A percentile compares a stretch with the other conserved stretches of the same genome.
Evolutionary conservation across 2,888 invertebrate species (phyloP).

Genomic region (Idaea aversata): DNA sequence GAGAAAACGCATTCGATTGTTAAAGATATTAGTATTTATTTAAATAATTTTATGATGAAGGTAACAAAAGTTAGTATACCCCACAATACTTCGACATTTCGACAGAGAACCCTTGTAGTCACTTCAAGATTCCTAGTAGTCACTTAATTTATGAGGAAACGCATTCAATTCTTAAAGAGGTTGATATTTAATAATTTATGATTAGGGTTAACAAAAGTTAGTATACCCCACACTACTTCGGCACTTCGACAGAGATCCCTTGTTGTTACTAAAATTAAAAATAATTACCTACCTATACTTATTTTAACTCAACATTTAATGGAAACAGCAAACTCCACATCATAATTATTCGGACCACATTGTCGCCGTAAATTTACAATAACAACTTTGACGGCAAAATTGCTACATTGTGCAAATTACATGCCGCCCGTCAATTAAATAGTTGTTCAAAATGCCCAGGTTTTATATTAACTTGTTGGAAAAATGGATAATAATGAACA

Average conservation of each 20-base stretch:
- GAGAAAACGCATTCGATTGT: too few species aligned
- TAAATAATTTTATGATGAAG: conserved; percentile 38
- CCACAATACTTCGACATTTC: conserved; percentile 62
- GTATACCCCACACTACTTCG: conserved; percentile 60
- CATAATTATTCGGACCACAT: background rate
- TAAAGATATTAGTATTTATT: conserved; percentile 56
- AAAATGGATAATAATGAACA: background rate
- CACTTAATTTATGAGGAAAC: too few species aligned
- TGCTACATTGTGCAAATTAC: conserved; percentile 1
- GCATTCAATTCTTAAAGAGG: too few species aligned
- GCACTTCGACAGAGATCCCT: conserved; percentile 54
- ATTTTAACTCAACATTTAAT: background rate
- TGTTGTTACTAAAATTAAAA: conserved; percentile 44
- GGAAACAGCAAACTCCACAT: background rate
- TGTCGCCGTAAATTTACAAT: background rate
- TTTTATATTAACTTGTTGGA: background rate
- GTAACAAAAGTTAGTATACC: conserved; percentile 48
- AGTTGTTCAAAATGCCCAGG: background rate
- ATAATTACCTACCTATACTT: background rate
- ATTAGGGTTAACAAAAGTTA: conserved; percentile 38
- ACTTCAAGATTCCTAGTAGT: conserved; percentile 58
- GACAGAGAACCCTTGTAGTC: conserved; percentile 57
- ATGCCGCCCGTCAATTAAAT: background rate
- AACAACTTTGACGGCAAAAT: background rate
- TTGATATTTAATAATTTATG: conserved; percentile 45